These are phyloP conservation scores for Saxidomus purpurata DNA, from an alignment of 1,140 invertebrate genomes.

Conservation along the genomic window DNA sequence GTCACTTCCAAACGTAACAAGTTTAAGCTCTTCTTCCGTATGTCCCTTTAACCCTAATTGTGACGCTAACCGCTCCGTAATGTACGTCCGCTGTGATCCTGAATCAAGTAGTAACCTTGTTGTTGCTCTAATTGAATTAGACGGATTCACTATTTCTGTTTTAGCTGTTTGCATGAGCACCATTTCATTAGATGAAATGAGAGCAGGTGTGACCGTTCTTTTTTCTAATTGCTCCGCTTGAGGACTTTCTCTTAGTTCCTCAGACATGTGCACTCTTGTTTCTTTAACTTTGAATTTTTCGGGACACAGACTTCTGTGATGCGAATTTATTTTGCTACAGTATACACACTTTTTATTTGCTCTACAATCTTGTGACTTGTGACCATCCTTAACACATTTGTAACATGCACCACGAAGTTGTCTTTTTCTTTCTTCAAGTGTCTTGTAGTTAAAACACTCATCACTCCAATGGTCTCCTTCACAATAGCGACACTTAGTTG, in stretches of 20 bases:
- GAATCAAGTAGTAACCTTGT: neutral
- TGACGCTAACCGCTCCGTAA: neutral
- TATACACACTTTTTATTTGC: neutral
- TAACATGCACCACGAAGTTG: no score
- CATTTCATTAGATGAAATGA: constrained; percentile 47
- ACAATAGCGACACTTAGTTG: neutral
- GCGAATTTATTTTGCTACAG: no score
- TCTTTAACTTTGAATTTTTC: neutral
- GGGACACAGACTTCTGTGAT: constrained; percentile 1
- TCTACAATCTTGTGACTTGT: neutral
- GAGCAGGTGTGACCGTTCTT: neutral
- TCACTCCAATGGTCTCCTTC: neutral
- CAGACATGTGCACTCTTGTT: neutral
- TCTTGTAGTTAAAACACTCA: neutral
- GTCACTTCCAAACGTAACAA: neutral
- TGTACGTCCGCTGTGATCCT: constrained; percentile 24
- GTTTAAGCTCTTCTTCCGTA: neutral
- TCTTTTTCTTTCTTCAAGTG: constrained; percentile 4
- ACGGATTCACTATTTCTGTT: neutral
- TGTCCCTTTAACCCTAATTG: constrained; percentile 19
- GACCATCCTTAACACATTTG: neutral
- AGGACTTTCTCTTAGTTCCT: neutral
- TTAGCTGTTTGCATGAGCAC: constrained; percentile 51
- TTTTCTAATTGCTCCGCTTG: neutral
- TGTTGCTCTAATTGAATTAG: neutral